Evolutionary conservation across 2,113 vertebrate species (phyloP).

Genomic region (Verasper variegatus): DNA sequence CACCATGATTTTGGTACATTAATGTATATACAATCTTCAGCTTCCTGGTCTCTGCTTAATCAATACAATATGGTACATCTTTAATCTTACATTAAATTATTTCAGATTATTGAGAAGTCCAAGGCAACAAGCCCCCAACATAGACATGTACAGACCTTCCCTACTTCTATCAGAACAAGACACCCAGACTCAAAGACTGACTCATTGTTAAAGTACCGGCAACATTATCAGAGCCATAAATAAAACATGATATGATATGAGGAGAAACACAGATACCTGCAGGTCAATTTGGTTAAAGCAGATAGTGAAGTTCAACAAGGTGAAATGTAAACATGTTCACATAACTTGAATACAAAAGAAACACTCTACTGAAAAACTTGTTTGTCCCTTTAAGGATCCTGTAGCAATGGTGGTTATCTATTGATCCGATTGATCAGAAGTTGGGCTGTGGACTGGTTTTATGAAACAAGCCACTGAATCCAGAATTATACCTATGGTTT

Average conservation of each 20-base stretch:
- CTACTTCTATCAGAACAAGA: too few species aligned
- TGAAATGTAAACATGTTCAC: neutral
- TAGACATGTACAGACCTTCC: too few species aligned
- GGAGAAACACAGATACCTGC: neutral
- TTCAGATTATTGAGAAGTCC: too few species aligned
- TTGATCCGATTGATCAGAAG: neutral
- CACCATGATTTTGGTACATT: neutral
- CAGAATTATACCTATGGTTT: too few species aligned
- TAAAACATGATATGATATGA: neutral
- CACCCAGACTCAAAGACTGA: too few species aligned
- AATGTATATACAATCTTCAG: neutral
- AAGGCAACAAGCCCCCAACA: too few species aligned
- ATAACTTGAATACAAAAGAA: neutral
- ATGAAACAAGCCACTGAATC: neutral
- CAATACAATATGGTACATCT: neutral
- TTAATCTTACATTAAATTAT: too few species aligned
- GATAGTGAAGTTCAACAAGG: too few species aligned
- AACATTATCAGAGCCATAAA: neutral
- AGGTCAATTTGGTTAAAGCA: neutral
- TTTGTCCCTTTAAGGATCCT: neutral
- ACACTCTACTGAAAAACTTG: neutral
- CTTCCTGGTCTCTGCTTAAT: neutral
- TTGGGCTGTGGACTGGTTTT: neutral
- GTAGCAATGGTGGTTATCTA: neutral
- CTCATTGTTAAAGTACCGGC: neutral